phyloP scores from a whole-genome alignment of 1,140 invertebrate species.

The Drosophila saltans region DNA sequence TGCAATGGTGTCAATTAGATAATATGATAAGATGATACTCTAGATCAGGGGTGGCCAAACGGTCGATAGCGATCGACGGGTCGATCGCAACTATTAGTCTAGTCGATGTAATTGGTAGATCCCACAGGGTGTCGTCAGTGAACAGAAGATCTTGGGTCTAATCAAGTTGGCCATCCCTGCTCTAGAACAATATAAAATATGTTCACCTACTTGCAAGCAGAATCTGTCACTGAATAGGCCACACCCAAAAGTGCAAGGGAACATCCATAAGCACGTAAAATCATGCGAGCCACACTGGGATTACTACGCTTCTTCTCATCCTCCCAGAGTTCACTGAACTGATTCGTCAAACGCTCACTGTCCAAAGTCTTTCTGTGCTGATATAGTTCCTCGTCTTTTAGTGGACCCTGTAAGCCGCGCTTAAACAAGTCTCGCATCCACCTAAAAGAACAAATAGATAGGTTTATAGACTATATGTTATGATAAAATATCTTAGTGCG shows the following conservation, averaged over 20 bases:
- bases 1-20: slow-evolving; percentile 82
- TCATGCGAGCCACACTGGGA: slow-evolving; percentile 85
- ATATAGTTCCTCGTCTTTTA: slow-evolving; percentile 84
- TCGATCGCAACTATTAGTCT: no score
- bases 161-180: no score
- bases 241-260: slow-evolving; percentile 84
- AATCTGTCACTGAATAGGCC: slow-evolving; percentile 84
- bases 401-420: slow-evolving; percentile 82
- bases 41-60: no score
- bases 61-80: no score
- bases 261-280: slow-evolving; percentile 85
- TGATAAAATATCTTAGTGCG: neutral
- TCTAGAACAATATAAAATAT: no score
- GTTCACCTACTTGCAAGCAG: slow-evolving; percentile 84
- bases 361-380: slow-evolving; percentile 73
- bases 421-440: slow-evolving; percentile 83
- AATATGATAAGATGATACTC: no score
- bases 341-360: slow-evolving; percentile 70
- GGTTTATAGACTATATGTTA: no score
- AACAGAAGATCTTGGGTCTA: no score
- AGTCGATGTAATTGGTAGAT: no score
- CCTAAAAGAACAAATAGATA: slow-evolving; percentile 55
- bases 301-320: slow-evolving; percentile 73
- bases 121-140: no score
- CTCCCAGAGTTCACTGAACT: slow-evolving; percentile 73